A percentile compares a stretch with the other conserved stretches of the same genome.
Evolutionary conservation across 2,888 invertebrate species (phyloP).

Genomic region (Cyaniris semiargus): DNA sequence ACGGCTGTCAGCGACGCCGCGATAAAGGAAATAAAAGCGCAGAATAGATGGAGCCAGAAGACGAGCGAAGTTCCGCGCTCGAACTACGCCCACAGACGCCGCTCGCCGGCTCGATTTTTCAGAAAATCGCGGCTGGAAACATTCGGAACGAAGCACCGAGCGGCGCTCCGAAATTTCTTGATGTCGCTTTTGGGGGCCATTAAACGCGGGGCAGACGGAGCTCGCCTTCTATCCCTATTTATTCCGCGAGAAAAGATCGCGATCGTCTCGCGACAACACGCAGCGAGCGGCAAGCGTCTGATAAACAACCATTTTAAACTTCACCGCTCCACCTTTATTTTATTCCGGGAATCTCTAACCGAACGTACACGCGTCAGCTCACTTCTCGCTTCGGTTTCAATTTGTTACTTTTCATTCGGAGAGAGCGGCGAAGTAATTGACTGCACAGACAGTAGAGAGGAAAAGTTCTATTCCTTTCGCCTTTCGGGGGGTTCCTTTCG

Average conservation of each 20-base stretch:
- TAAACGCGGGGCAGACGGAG: background rate
- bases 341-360: background rate
- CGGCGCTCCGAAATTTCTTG: background rate
- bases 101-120: background rate
- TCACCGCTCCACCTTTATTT: background rate
- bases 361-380: background rate
- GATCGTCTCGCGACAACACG: background rate
- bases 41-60: background rate
- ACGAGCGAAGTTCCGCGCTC: background rate
- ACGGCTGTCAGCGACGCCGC: constrained; percentile 1
- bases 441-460: background rate
- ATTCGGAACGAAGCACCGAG: background rate
- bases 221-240: background rate
- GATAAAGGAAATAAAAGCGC: constrained; percentile 22
- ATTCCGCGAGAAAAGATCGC: background rate
- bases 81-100: background rate
- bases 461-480: background rate
- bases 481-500: background rate
- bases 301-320: background rate
- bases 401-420: background rate
- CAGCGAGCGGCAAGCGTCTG: background rate
- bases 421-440: background rate
- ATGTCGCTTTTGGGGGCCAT: background rate
- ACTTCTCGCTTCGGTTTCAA: background rate
- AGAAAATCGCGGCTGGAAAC: background rate